phyloP scores from a whole-genome alignment of 2,888 invertebrate genomes.

The Eupithecia pulchellata region DNA sequence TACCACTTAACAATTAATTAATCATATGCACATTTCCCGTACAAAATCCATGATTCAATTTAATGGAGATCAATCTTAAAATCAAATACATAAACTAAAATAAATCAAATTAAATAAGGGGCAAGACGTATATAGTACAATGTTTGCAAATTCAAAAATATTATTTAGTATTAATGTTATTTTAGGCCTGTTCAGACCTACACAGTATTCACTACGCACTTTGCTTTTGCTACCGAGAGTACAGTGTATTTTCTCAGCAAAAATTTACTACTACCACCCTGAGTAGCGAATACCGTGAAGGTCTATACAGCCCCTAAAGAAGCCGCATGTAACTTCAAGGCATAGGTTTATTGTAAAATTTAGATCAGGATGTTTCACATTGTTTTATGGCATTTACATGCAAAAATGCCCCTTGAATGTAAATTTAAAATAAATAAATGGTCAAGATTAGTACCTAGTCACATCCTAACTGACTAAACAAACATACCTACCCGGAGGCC shows the following conservation, averaged over 20 bases:
- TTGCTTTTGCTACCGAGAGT: too few species aligned
- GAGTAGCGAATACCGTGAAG: neutral
- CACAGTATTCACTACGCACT: neutral
- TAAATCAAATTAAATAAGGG: constrained; percentile 19
- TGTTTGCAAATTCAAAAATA: constrained; percentile 17
- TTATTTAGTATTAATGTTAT: neutral
- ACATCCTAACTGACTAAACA: neutral
- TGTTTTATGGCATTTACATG: neutral
- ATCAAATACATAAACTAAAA: constrained; percentile 24
- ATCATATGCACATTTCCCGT: constrained; percentile 31
- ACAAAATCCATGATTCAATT: constrained; percentile 36
- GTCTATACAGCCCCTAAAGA: neutral
- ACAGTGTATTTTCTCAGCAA: too few species aligned
- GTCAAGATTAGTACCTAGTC: neutral
- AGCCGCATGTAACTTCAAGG: neutral
- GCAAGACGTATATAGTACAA: constrained; percentile 18
- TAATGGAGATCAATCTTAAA: constrained; percentile 42
- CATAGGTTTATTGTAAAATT: neutral
- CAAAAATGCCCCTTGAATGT: neutral
- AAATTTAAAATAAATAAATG: neutral
- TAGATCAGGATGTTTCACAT: neutral
- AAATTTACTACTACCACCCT: neutral
- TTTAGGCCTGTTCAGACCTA: neutral
- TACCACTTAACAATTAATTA: constrained; percentile 22
- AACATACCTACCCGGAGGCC: neutral